These are phyloP conservation scores for Pagetopsis macropterus DNA, from an alignment of 2,797 vertebrate species.

Conservation along the genomic window DNA sequence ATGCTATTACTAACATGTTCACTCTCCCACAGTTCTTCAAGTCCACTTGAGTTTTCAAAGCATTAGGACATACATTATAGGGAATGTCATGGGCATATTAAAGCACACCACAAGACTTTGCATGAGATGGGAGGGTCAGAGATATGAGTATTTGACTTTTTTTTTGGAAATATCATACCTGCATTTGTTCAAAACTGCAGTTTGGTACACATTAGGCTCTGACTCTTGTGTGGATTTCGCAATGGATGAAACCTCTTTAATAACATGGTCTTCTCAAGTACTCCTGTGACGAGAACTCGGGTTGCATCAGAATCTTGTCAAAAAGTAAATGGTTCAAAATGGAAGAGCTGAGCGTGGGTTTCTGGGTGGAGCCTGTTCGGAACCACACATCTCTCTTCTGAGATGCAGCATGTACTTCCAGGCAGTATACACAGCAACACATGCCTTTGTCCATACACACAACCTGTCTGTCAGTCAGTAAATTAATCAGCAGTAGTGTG, in stretches of 20 bases:
- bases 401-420: neutral
- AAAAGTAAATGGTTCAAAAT: neutral
- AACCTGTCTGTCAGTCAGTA: slow-evolving; percentile 8
- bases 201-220: neutral
- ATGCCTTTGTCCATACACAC: slow-evolving; percentile 6
- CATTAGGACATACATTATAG: neutral
- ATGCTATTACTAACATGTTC: neutral
- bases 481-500: slow-evolving; percentile 33
- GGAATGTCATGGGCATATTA: slow-evolving; percentile 3
- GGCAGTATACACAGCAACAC: slow-evolving; percentile 9
- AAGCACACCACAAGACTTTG: neutral
- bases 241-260: neutral
- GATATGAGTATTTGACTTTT: neutral
- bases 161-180: slow-evolving; percentile 3
- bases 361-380: slow-evolving; percentile 1
- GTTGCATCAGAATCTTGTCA: neutral
- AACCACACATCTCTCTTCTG: slow-evolving; percentile 4
- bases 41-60: neutral
- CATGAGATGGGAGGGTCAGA: slow-evolving; percentile 22
- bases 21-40: slow-evolving; percentile 3
- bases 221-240: neutral
- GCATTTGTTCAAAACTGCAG: neutral
- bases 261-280: neutral
- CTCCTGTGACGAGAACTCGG: neutral
- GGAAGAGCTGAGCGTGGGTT: neutral